Conservation (phyloP, 1,140 invertebrate species). For the Armadillidium nasatum region DNA sequence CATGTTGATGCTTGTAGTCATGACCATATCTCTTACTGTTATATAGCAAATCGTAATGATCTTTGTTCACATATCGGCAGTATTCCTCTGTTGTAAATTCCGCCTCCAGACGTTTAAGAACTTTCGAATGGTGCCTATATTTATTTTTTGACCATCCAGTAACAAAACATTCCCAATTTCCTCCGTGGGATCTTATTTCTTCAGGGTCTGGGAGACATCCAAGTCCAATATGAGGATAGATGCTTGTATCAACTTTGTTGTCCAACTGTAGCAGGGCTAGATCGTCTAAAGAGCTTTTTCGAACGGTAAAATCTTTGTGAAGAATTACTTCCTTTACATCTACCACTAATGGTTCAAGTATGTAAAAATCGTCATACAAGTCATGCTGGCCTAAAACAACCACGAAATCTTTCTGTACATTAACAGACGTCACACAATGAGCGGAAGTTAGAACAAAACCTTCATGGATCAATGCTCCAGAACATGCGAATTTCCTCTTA, state of each 20-base stretch:
- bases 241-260: background rate
- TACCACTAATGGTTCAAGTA: background rate
- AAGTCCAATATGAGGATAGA: background rate
- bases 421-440: background rate
- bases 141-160: background rate
- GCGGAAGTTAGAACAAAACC: background rate
- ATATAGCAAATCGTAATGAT: background rate
- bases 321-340: constrained; percentile 4
- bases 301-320: background rate
- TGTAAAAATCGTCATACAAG: background rate
- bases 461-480: background rate
- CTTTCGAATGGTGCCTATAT: background rate
- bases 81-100: background rate
- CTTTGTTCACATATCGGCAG: background rate
- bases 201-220: background rate
- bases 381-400: background rate
- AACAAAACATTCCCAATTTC: background rate
- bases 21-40: too few species aligned
- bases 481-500: background rate
- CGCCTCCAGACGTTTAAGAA: background rate
- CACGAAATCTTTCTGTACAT: background rate
- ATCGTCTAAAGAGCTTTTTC: background rate
- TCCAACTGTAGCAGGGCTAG: background rate
- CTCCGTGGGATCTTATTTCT: background rate
- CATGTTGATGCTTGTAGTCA: too few species aligned